Conservation (phyloP, 2,113 vertebrate species). For the Sinocyclocheilus grahami region DNA sequence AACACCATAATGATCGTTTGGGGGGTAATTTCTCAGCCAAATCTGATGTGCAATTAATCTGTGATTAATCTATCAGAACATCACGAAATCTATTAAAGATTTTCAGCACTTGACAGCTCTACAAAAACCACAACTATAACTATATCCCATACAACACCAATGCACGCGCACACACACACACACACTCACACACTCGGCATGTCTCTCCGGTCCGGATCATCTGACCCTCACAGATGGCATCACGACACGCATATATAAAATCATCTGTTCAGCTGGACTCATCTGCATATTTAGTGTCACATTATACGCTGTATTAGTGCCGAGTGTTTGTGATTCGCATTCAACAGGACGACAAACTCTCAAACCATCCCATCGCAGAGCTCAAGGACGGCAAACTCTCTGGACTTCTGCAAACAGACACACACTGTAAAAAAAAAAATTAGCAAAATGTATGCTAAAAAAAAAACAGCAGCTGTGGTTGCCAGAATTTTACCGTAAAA, state of each 20-base stretch:
- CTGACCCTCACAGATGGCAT: slow-evolving; percentile 18
- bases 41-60: background rate
- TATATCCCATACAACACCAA: background rate
- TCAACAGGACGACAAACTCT: slow-evolving; percentile 1
- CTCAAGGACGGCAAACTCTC: background rate
- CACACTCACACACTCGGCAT: background rate
- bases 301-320: background rate
- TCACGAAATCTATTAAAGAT: background rate
- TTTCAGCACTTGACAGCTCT: background rate
- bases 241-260: slow-evolving; percentile 12
- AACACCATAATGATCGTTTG: background rate
- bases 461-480: too few species aligned
- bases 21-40: background rate
- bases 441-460: too few species aligned
- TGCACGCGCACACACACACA: background rate
- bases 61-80: too few species aligned
- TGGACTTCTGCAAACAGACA: background rate
- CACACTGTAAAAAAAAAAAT: too few species aligned
- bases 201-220: background rate
- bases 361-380: background rate
- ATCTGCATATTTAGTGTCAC: slow-evolving; percentile 17
- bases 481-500: too few species aligned
- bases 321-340: slow-evolving; percentile 16
- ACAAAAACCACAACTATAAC: background rate
- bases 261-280: slow-evolving; percentile 10